Evolutionary conservation across 2,113 vertebrate species (phyloP), one percentile per base, ranked within the genome.

Genomic region (Grammomys surdaster): DNA sequence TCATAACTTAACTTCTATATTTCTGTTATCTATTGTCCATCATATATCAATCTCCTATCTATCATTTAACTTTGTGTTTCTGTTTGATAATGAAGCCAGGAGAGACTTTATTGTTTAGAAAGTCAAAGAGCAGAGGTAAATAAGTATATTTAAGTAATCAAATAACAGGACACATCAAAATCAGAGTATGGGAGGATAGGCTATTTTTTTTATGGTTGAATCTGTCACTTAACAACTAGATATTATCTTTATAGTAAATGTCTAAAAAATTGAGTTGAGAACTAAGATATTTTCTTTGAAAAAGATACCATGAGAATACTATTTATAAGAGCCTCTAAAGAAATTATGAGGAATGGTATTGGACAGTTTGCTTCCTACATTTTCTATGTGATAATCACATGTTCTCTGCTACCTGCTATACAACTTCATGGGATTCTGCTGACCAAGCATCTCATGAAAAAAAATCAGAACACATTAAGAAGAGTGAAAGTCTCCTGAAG

Each of bases 401-500:
- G 24, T 76, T 77, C 12, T 56, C 56, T 92, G 60, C 28, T 46
- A 60, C 4, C 40, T 54, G 70, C 36, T 31, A 8, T 10, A 24
- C 46, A 60, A 60, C 8, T 3, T 92, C 14, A 60, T 24, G n/a
- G 43, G 73, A 31, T 81, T 80, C 67, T 82, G 7, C 17, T 80
- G 26, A 82, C 14, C 7, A 51, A 54, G 6, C n/a, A 33, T 28
- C 67, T 89, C 46, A 88, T 28, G 60, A 77, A 40, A 76, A 36
- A 36, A 92, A 72, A 12, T 60, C 19, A 14, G 9, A n/a, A n/a
- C 9, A 0, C 48, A 67, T 46, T 78, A 82, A 24, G 86, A 51
- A 78, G 84, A 93, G 91, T 28, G 63, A 87, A 94, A 96, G 63
- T 92, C 48, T 84, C 43, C 43, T 78, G 33, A 90, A 96, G 89